phyloP scores from a whole-genome alignment of 2,113 vertebrate genomes.

The Phaethornis superciliosus region DNA sequence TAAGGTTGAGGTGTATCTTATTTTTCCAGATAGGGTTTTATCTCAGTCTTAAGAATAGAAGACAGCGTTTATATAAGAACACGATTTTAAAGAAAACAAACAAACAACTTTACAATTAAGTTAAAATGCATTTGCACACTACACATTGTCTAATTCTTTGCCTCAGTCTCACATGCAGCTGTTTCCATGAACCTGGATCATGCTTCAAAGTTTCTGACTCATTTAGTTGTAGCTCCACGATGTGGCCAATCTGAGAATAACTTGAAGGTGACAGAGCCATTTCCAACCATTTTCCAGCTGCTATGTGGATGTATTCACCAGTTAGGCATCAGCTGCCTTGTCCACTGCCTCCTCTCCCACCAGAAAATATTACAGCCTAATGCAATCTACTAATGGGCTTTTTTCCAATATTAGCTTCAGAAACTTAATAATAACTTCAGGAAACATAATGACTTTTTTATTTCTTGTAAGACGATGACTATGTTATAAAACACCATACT shows the following conservation, averaged over 20 bases:
- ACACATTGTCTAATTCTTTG: neutral
- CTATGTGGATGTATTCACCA: neutral
- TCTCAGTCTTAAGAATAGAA: neutral
- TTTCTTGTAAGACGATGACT: neutral
- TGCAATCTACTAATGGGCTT: neutral
- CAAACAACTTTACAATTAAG: neutral
- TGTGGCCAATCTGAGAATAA: conserved; percentile 51
- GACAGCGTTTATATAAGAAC: neutral
- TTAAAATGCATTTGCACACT: neutral
- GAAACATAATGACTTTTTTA: neutral
- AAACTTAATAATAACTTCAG: neutral
- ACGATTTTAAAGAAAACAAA: neutral
- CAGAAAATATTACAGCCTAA: neutral
- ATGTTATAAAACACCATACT: neutral
- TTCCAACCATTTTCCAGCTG: neutral
- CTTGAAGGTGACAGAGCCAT: neutral
- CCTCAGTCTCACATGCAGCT: neutral
- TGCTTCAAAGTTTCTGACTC: neutral
- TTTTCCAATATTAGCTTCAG: neutral
- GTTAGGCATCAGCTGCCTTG: neutral
- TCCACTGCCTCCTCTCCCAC: neutral
- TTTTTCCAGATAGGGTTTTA: neutral
- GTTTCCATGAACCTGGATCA: neutral
- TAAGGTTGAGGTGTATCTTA: neutral
- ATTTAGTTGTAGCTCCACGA: conserved; percentile 62